Conservation (phyloP, 2,888 invertebrate genomes). For the Ennomos erosarius region DNA sequence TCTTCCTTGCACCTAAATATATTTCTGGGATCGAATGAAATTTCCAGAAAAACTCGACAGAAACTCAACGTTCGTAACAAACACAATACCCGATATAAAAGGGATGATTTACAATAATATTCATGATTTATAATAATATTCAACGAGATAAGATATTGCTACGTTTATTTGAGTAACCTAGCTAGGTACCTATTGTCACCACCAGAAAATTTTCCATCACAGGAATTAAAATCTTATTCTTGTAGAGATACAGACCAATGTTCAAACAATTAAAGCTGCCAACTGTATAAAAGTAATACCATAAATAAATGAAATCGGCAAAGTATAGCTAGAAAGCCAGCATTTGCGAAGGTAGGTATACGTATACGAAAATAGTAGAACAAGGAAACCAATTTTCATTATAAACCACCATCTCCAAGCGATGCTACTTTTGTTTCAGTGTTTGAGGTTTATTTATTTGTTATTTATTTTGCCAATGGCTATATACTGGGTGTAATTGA, state of each 20-base stretch:
- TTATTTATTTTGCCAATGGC: too few relatives aligned
- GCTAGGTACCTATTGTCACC: conserved; percentile 26
- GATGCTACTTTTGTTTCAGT: conserved; percentile 21
- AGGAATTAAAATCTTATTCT: conserved; percentile 15
- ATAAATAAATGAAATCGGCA: conserved; percentile 40
- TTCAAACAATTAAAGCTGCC: conserved; percentile 18
- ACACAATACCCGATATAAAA: conserved; percentile 17
- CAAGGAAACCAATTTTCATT: conserved; percentile 37
- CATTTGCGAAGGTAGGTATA: too few relatives aligned
- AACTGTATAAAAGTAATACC: conserved; percentile 26
- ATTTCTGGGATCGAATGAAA: conserved; percentile 6
- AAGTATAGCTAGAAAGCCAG: conserved; percentile 36
- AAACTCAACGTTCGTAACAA: conserved; percentile 16
- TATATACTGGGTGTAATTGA: too few relatives aligned
- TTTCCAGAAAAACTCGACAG: conserved; percentile 2
- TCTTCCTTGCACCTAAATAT: conserved; percentile 2
- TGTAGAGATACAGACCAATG: conserved; percentile 19
- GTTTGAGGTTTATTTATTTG: conserved; percentile 9
- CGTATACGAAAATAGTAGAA: conserved; percentile 30
- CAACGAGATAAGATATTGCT: conserved; percentile 29
- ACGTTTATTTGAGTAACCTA: conserved; percentile 21
- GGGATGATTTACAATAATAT: too few relatives aligned
- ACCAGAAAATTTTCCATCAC: conserved; percentile 3
- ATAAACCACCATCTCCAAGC: conserved; percentile 32
- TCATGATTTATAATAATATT: too few relatives aligned